These are phyloP conservation scores for Loripinus fragilis DNA, from an alignment of 2,888 invertebrate genomes.

Conservation along the genomic window DNA sequence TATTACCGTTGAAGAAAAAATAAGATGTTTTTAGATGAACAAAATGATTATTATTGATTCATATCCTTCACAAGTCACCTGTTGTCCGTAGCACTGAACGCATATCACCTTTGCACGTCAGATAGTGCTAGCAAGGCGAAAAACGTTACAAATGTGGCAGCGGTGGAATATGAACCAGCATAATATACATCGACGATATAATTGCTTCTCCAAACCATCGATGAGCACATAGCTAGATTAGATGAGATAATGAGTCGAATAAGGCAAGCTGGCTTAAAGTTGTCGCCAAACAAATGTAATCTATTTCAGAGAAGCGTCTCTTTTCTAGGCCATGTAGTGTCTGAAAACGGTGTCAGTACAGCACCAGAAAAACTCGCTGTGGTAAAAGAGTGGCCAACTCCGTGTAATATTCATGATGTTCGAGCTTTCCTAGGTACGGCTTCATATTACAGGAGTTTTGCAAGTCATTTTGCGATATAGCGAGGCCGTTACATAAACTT, in stretches of 20 bases:
- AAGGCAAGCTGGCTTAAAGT: conserved; percentile 38
- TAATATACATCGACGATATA: no score
- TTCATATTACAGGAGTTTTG: conserved; percentile 22
- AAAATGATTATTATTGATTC: no score
- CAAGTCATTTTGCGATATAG: conserved; percentile 4
- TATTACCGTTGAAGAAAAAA: no score
- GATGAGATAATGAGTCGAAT: conserved; percentile 44
- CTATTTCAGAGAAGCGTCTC: conserved; percentile 34
- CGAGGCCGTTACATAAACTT: conserved; percentile 16
- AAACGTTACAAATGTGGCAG: no score
- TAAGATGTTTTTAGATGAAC: no score
- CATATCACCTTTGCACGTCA: no score
- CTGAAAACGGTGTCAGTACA: conserved; percentile 35
- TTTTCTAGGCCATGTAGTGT: conserved; percentile 35
- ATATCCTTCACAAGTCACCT: no score
- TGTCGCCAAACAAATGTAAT: conserved; percentile 47
- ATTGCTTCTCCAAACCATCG: no score
- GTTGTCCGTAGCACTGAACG: no score
- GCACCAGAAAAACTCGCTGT: conserved; percentile 46
- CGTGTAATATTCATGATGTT: background rate
- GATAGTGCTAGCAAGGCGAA: no score
- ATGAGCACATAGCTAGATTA: conserved; percentile 45
- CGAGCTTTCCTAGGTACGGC: conserved; percentile 17
- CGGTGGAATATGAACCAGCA: no score
- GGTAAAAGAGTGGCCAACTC: conserved; percentile 41